Percentiles rank a stretch among this genome's conserved stretches.
Evolutionary conservation across 1,140 invertebrate genomes (phyloP).

Genomic region (Heliconius eleuchia): DNA sequence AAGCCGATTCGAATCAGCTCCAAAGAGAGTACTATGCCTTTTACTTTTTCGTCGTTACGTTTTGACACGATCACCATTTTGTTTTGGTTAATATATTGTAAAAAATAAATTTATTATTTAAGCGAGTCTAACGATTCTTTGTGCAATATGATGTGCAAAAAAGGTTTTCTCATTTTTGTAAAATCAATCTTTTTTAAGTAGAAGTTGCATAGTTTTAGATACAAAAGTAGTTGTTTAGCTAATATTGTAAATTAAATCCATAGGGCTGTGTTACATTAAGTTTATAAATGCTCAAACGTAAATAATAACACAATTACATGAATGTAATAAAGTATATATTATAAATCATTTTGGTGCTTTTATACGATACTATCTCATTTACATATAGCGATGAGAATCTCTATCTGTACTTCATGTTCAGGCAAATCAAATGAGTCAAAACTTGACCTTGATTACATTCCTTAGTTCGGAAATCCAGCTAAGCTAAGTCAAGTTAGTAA

Average conservation of each 20-base stretch:
- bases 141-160: slow-evolving; percentile 9
- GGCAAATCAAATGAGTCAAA: no score
- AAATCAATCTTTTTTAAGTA: background rate
- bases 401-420: no score
- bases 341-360: no score
- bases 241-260: background rate
- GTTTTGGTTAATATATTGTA: slow-evolving; percentile 22
- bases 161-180: background rate
- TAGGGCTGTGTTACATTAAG: background rate
- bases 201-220: background rate
- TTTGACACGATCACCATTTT: slow-evolving; percentile 34
- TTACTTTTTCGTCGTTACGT: slow-evolving; percentile 63
- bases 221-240: background rate
- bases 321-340: background rate
- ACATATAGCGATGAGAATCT: no score
- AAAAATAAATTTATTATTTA: slow-evolving; percentile 13
- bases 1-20: slow-evolving; percentile 49
- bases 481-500: no score
- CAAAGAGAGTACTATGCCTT: slow-evolving; percentile 46
- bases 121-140: slow-evolving; percentile 5
- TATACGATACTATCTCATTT: no score
- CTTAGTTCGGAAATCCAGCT: no score
- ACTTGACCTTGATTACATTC: no score
- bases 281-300: background rate
- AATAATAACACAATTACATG: background rate